These are phyloP conservation scores for Agrotis exclamationis DNA, from an alignment of 2,888 invertebrate genomes.

Conservation along the genomic window DNA sequence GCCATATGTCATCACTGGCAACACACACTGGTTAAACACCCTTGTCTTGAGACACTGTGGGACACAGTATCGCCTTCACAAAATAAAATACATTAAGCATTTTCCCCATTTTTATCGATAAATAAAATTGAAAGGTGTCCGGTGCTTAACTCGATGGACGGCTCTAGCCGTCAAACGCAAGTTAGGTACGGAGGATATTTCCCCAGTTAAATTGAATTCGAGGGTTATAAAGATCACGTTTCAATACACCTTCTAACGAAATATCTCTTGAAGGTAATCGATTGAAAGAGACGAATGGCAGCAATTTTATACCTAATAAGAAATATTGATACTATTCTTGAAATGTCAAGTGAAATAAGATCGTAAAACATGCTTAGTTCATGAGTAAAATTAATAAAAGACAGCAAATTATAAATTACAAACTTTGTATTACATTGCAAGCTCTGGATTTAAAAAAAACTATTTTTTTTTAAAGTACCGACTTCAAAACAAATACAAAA, in stretches of 20 bases:
- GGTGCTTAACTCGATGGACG: conserved; percentile 27
- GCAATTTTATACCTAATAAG: conserved; percentile 14
- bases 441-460: not conserved
- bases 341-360: conserved; percentile 16
- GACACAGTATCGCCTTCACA: not conserved
- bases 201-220: conserved; percentile 62
- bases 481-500: too few relatives aligned
- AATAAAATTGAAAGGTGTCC: conserved; percentile 40
- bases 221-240: conserved; percentile 48
- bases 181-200: conserved; percentile 46
- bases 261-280: conserved; percentile 45
- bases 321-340: conserved; percentile 32
- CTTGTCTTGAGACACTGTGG: too few relatives aligned
- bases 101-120: conserved; percentile 15
- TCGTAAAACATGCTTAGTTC: conserved; percentile 3
- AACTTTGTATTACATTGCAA: not conserved
- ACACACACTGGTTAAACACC: too few relatives aligned
- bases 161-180: conserved; percentile 22
- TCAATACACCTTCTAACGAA: conserved; percentile 41
- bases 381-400: not conserved
- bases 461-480: too few relatives aligned
- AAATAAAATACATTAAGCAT: not conserved
- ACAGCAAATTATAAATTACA: not conserved
- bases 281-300: conserved; percentile 20
- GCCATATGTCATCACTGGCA: too few relatives aligned